These are phyloP conservation scores for Anarhynchus alexandrinus DNA, from an alignment of 2,113 vertebrate genomes.

Conservation along the genomic window DNA sequence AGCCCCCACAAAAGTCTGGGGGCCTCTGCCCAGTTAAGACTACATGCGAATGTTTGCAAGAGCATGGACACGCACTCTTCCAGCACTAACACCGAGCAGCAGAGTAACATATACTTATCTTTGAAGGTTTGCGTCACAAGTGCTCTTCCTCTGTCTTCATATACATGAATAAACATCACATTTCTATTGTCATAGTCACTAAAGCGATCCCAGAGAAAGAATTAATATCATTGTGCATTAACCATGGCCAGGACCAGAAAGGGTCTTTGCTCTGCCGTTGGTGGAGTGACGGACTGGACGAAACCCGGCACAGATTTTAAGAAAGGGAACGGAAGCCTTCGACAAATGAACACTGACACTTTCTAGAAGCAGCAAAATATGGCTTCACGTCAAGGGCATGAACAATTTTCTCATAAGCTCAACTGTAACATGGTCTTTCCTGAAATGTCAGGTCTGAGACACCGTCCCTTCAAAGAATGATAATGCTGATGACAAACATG, in stretches of 20 bases:
- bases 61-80: fast-evolving
- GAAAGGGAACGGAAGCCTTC: not conserved
- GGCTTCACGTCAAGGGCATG: not conserved
- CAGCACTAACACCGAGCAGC: not conserved
- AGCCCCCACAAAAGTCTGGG: not conserved
- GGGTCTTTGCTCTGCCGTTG: not conserved
- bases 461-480: fast-evolving
- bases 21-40: not conserved
- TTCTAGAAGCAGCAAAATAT: not conserved
- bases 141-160: not conserved
- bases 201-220: not conserved
- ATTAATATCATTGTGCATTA: not conserved
- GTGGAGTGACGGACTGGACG: not conserved
- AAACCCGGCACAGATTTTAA: not conserved
- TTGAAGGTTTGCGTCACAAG: not conserved
- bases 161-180: not conserved
- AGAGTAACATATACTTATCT: not conserved
- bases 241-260: not conserved
- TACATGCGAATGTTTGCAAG: fast-evolving
- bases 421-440: not conserved
- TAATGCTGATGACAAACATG: not conserved
- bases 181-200: not conserved
- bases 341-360: not conserved
- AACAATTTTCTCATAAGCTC: not conserved
- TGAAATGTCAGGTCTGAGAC: not conserved